Evolutionary conservation across 2,888 invertebrate genomes (phyloP).

Genomic region (Tricholauxania praeusta): DNA sequence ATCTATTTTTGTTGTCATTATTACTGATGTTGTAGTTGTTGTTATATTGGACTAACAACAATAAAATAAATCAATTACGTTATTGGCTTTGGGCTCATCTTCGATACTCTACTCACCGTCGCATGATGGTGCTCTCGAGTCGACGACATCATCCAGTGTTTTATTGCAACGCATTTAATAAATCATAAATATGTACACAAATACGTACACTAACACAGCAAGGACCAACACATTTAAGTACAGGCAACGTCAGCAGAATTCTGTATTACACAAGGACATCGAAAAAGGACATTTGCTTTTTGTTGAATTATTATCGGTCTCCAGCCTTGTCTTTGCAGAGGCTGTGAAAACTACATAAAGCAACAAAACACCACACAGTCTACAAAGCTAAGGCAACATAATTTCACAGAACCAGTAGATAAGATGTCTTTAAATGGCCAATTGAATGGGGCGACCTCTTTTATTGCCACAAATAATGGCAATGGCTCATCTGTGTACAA

Average conservation of each 20-base stretch:
- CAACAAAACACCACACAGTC: too few species aligned
- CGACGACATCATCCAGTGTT: slow-evolving; percentile 4
- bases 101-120: not conserved
- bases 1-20: not conserved
- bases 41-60: not conserved
- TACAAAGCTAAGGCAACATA: too few species aligned
- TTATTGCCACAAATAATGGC: slow-evolving; percentile 18
- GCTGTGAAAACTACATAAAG: too few species aligned
- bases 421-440: slow-evolving; percentile 7
- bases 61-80: slow-evolving; percentile 21
- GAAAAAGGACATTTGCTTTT: not conserved
- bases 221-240: too few species aligned
- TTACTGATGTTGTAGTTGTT: not conserved
- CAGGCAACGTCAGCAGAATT: not conserved
- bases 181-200: slow-evolving; percentile 2
- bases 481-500: not conserved
- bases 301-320: slow-evolving; percentile 1
- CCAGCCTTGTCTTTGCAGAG: too few species aligned
- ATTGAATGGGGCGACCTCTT: slow-evolving; percentile 8
- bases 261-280: too few species aligned
- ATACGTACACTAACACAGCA: not conserved
- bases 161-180: slow-evolving; percentile 16
- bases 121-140: not conserved
- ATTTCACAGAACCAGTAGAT: too few species aligned
- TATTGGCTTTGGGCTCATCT: slow-evolving; percentile 6